A percentile compares a stretch with the other conserved stretches of the same genome.
These are phyloP conservation scores for Palythoa heliodiscus DNA, from an alignment of 92 coral and sea anemone genomes.

Conservation along the genomic window DNA sequence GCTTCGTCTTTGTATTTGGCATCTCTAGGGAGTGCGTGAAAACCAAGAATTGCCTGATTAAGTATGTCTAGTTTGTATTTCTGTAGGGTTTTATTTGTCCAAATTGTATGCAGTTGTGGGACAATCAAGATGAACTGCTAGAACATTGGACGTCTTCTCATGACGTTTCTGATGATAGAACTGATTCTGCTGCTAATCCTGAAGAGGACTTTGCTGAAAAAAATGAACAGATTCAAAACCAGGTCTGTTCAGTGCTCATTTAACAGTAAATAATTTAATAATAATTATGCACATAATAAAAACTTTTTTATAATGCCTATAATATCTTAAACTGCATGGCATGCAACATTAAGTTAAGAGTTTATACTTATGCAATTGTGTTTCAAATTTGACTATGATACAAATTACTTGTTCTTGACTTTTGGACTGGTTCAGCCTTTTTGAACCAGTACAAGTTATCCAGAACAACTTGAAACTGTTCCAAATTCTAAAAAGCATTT, in stretches of 20 bases:
- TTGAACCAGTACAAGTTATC: too few species aligned
- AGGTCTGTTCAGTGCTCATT: conserved; percentile 22
- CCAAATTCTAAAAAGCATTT: too few species aligned
- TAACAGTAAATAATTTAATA: neutral
- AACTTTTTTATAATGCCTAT: neutral
- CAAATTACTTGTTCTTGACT: too few species aligned
- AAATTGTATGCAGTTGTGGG: conserved; percentile 92
- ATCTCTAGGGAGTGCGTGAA: too few species aligned
- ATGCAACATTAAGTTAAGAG: too few species aligned
- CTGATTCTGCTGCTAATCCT: conserved; percentile 4
- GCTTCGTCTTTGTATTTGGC: too few species aligned
- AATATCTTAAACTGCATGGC: neutral
- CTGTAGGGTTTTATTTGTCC: conserved; percentile 98
- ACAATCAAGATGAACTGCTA: conserved; percentile 82
- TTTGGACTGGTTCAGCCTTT: too few species aligned
- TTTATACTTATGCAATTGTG: too few species aligned
- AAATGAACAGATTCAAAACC: conserved; percentile 28
- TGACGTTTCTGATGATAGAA: conserved; percentile 43
- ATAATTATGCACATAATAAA: neutral
- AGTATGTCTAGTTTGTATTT: neutral
- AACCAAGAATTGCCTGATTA: too few species aligned
- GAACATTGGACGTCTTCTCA: conserved; percentile 82
- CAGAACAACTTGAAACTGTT: too few species aligned
- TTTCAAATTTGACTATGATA: too few species aligned
- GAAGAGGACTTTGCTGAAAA: conserved; percentile 28